These are phyloP conservation scores for Exephanes ischioxanthus DNA, from an alignment of 2,888 invertebrate genomes.

Conservation along the genomic window DNA sequence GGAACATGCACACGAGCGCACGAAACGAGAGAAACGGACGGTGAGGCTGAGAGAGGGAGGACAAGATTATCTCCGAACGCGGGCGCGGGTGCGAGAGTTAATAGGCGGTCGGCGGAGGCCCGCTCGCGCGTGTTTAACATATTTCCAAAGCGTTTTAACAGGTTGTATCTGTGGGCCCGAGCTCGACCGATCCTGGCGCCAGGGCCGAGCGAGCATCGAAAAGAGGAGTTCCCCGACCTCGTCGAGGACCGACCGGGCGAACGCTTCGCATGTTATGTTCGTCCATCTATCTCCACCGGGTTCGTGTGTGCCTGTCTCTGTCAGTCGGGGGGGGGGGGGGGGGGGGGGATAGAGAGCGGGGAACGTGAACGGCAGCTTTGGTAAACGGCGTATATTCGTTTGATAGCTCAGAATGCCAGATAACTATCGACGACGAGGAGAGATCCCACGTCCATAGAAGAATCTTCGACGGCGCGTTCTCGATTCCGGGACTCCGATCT, in stretches of 20 bases:
- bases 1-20: background rate
- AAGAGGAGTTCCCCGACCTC: conserved; percentile 62
- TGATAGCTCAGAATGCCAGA: conserved; percentile 51
- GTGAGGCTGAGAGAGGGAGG: background rate
- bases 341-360: background rate
- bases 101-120: conserved; percentile 57
- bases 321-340: background rate
- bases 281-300: background rate
- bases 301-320: background rate
- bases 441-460: conserved; percentile 28
- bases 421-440: conserved; percentile 32
- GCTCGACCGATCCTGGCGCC: conserved; percentile 52
- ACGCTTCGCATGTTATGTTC: background rate
- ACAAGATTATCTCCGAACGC: conserved; percentile 54
- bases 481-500: conserved; percentile 26
- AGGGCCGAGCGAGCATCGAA: conserved; percentile 56
- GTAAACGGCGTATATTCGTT: conserved; percentile 15
- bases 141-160: conserved; percentile 67
- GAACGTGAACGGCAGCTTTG: background rate
- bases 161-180: conserved; percentile 57
- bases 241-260: conserved; percentile 41
- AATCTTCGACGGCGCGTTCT: conserved; percentile 45
- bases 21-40: background rate
- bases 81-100: conserved; percentile 60
- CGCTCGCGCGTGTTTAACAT: conserved; percentile 66